Conservation (phyloP, 2,113 vertebrate species). For the Nesogale talazaci region DNA sequence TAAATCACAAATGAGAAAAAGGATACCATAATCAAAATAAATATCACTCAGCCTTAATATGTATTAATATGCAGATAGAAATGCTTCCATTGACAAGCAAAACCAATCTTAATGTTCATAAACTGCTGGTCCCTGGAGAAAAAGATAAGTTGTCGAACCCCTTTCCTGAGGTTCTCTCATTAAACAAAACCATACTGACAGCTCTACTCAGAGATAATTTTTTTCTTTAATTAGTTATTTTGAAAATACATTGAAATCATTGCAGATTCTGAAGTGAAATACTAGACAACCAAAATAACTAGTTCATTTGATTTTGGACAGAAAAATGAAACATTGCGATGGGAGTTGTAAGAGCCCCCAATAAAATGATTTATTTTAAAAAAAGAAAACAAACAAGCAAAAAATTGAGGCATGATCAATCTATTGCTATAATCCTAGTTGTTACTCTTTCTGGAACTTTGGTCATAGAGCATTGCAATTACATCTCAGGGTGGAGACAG, state of each 20-base stretch:
- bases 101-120: background rate
- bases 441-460: background rate
- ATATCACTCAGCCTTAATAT: background rate
- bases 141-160: background rate
- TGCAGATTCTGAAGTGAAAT: background rate
- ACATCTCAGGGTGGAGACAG: background rate
- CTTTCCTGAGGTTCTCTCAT: background rate
- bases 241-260: conserved; percentile 33
- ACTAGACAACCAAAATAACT: background rate
- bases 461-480: background rate
- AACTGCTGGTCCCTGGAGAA: background rate
- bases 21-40: background rate
- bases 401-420: background rate
- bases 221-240: conserved; percentile 18
- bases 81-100: background rate
- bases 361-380: too few species aligned
- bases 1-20: background rate
- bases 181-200: background rate
- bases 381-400: too few species aligned
- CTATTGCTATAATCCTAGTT: background rate
- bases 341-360: too few species aligned
- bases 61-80: conserved; percentile 27
- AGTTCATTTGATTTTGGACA: background rate
- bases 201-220: background rate
- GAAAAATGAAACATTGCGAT: too few species aligned